These are phyloP conservation scores for Euschistus heros DNA, from an alignment of 1,140 invertebrate species.

Conservation along the genomic window DNA sequence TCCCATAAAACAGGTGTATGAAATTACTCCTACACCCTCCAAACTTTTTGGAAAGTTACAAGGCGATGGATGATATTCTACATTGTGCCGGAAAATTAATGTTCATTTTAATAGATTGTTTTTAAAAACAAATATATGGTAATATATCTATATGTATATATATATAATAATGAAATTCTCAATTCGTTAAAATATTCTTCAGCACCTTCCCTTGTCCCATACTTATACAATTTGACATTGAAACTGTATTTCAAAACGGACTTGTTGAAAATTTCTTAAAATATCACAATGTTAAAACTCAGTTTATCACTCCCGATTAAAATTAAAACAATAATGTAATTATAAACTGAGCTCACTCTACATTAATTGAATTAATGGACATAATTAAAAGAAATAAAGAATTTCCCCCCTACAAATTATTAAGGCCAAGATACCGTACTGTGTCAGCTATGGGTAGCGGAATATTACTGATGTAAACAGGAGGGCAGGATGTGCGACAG, in stretches of 20 bases:
- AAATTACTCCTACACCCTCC: slow-evolving; percentile 1
- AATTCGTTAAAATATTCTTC: background rate
- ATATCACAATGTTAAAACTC: too few species aligned
- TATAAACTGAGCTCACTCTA: slow-evolving; percentile 9
- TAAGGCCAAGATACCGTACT: too few species aligned
- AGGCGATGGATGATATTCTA: slow-evolving; percentile 1
- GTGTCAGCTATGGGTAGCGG: too few species aligned
- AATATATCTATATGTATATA: background rate
- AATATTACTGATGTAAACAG: too few species aligned
- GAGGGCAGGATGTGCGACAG: too few species aligned
- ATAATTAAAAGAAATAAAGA: too few species aligned
- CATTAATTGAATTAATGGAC: slow-evolving; percentile 11
- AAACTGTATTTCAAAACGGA: slow-evolving; percentile 7
- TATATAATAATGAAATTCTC: background rate
- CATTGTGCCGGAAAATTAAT: slow-evolving; percentile 3
- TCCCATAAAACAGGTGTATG: background rate
- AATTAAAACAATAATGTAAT: slow-evolving; percentile 1
- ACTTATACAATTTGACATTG: slow-evolving; percentile 5
- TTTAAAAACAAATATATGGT: slow-evolving; percentile 10
- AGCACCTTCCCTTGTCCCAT: background rate
- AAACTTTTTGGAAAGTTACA: slow-evolving; percentile 3
- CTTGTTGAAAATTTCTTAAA: slow-evolving; percentile 4
- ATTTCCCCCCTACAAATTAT: too few species aligned
- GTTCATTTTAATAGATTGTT: slow-evolving; percentile 9
- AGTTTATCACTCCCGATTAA: background rate